Conservation (phyloP, 1,140 invertebrate species). For the Campoletis sonorensis region DNA sequence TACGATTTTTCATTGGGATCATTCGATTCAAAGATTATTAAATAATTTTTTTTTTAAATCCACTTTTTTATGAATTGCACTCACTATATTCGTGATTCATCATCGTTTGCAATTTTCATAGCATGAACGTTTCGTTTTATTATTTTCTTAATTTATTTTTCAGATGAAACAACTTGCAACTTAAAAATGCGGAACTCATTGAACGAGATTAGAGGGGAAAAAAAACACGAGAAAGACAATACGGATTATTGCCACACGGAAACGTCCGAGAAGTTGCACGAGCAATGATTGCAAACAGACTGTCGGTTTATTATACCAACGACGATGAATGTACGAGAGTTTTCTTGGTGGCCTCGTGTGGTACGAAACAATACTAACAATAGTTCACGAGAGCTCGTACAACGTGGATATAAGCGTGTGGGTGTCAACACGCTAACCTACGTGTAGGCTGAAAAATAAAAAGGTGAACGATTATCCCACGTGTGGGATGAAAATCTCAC, state of each 20-base stretch:
- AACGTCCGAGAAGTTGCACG: neutral
- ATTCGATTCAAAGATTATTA: too few relatives aligned
- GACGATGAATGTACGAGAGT: conserved; percentile 8
- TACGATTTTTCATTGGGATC: too few relatives aligned
- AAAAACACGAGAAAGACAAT: neutral
- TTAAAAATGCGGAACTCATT: neutral
- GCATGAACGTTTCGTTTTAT: too few relatives aligned
- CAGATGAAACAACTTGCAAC: too few relatives aligned
- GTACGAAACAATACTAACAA: conserved; percentile 28
- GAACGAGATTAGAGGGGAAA: neutral
- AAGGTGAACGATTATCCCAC: conserved; percentile 26
- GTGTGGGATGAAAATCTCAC: conserved; percentile 3
- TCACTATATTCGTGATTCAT: too few relatives aligned
- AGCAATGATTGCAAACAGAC: conserved; percentile 30
- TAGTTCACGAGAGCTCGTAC: neutral
- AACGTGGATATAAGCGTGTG: neutral
- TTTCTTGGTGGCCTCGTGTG: conserved; percentile 10
- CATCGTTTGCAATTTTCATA: too few relatives aligned
- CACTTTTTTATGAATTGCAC: too few relatives aligned
- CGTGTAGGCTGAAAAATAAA: neutral
- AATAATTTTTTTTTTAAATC: neutral
- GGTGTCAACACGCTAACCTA: neutral
- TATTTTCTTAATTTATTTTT: too few relatives aligned
- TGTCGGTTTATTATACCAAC: conserved; percentile 10
- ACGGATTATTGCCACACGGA: neutral